Conservation (phyloP, 2,113 vertebrate species). For the Onychorhynchus coronatus region DNA sequence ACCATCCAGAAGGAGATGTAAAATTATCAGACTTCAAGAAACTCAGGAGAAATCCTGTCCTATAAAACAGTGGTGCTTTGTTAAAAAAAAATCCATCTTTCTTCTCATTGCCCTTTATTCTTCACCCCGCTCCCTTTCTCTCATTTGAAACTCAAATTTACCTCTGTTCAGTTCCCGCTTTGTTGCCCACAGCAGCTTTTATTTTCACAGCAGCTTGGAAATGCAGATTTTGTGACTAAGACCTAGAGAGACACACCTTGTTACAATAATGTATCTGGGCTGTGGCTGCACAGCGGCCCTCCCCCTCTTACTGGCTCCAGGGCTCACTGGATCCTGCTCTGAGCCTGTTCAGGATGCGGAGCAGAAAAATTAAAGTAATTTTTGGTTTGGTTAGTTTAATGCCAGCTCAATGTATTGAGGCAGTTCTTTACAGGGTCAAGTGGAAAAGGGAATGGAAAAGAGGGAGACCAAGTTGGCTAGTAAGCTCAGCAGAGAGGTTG, state of each 20-base stretch:
- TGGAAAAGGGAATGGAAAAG: background rate
- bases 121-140: background rate
- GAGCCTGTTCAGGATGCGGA: background rate
- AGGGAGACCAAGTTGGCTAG: background rate
- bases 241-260: background rate
- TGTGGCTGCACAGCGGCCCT: background rate
- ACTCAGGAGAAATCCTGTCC: background rate
- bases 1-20: background rate
- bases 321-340: background rate
- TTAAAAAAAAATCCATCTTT: background rate
- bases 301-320: background rate
- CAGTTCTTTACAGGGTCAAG: background rate
- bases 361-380: background rate
- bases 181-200: background rate
- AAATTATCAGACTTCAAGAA: background rate
- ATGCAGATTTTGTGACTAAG: background rate
- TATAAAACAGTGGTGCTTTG: background rate
- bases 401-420: background rate
- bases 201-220: background rate
- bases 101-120: background rate
- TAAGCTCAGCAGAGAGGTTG: background rate
- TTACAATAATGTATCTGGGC: background rate
- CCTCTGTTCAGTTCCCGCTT: background rate
- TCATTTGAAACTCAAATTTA: slow-evolving; percentile 32
- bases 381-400: background rate